A percentile compares a stretch with the other conserved stretches of the same genome.
Evolutionary conservation across 2,797 vertebrate genomes (phyloP).

Genomic region (Pachyuromys duprasi): DNA sequence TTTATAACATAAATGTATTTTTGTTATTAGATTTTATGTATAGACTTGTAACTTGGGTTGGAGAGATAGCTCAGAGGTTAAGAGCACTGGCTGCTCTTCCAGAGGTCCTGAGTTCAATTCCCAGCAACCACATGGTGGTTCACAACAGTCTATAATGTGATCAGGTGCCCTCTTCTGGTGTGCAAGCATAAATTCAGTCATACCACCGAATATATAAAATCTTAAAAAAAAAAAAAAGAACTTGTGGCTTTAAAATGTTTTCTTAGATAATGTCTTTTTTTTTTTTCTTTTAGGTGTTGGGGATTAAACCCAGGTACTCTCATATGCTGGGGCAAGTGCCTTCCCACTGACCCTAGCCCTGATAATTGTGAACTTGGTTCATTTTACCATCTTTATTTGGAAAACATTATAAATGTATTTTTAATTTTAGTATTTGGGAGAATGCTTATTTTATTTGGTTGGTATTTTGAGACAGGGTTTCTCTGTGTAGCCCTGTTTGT

Average conservation of each 20-base stretch:
- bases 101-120: no score
- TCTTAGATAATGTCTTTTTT: not conserved
- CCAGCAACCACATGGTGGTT: no score
- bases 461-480: not conserved
- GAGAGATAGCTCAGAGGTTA: no score
- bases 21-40: conserved; percentile 27
- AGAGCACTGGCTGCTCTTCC: no score
- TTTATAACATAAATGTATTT: conserved; percentile 35
- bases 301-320: not conserved
- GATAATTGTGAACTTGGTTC: conserved; percentile 3
- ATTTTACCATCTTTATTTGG: not conserved
- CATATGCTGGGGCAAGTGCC: not conserved
- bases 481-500: not conserved
- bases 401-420: not conserved
- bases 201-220: no score
- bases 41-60: not conserved
- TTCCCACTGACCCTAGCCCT: not conserved
- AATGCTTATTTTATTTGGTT: no score
- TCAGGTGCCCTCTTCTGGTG: no score
- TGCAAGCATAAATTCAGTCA: no score
- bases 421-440: not conserved
- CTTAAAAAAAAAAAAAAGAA: not conserved
- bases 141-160: no score
- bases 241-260: not conserved
- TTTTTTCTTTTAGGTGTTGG: not conserved